These are phyloP conservation scores for Rhyacophila brunnea DNA, from an alignment of 1,140 invertebrate genomes.

Conservation along the genomic window DNA sequence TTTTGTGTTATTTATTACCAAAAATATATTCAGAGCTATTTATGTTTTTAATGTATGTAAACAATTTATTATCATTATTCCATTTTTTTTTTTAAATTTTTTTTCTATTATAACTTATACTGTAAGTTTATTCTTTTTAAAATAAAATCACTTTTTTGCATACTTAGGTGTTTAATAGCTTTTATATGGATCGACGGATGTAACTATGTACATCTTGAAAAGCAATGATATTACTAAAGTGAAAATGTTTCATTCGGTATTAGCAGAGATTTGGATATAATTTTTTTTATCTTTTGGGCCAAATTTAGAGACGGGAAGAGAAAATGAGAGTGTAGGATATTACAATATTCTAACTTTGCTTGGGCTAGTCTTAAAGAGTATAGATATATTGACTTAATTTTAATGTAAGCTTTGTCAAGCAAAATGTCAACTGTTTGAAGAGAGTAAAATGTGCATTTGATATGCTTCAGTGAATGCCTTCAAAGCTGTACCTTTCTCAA, in stretches of 20 bases:
- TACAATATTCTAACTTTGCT: slow-evolving; percentile 17
- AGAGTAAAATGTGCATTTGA: too few species aligned
- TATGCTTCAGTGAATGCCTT: slow-evolving; percentile 2
- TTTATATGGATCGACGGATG: not conserved
- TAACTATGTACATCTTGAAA: too few species aligned
- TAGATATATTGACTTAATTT: slow-evolving; percentile 23
- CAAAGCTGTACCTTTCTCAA: too few species aligned
- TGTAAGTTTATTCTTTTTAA: not conserved
- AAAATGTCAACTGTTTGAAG: too few species aligned
- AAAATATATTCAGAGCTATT: too few species aligned
- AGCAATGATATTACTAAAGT: too few species aligned
- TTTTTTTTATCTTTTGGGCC: not conserved
- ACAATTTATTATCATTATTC: too few species aligned
- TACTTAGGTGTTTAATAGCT: not conserved
- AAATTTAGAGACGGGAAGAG: not conserved
- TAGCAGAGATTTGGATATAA: too few species aligned
- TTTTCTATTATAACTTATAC: not conserved
- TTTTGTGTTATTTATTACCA: too few species aligned
- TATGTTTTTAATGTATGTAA: too few species aligned
- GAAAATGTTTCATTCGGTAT: too few species aligned
- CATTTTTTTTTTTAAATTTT: too few species aligned
- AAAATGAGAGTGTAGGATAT: not conserved
- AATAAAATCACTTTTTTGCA: not conserved
- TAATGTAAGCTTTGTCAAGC: slow-evolving; percentile 17
- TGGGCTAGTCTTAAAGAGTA: slow-evolving; percentile 14